Evolutionary conservation across 2,888 invertebrate species (phyloP), one percentile per base, ranked within the genome.

Genomic region (Incurvaria masculella): DNA sequence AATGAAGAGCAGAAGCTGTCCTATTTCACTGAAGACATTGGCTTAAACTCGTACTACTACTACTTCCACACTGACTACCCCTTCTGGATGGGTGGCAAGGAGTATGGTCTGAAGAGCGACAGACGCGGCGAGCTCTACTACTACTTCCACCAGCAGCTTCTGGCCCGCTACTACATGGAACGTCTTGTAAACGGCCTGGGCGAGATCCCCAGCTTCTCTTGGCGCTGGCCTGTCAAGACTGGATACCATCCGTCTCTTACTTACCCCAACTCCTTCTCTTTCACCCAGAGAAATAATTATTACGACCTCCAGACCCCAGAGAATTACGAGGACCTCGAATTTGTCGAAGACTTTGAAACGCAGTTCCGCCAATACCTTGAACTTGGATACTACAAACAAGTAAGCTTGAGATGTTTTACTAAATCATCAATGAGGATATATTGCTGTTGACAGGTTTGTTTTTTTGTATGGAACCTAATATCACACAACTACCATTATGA

Each of bases 11-110:
- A 80, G 58, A 80, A 75, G 50, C 56, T 88, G 49, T 73, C 82
- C 33, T 88, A 88, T 68, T 86, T 87, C 68, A 85, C 83, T 26
- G 87, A 88, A 61, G 88, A 88, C 59, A 72, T 88, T 55, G 87
- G 85, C 50, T 68, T 85, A 58, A 88, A 86, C 66, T 61, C 81
- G 1, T 86, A 78, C 68, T 87, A 88, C 72, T 83, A 80, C 66
- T 84, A 80, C 65, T 81, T 83, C 70, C 82, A 86, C 59, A 61
- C 78, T 52, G 78, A 82, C 49, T 79, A 79, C 59, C 85, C 87
- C 38, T 85, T 83, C 78, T 85, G 85, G 82, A 68, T 85, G 62
- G 72, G 76, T 44, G 78, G 80, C 47, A 68, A 80, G 20, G 69
- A 80, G 46, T 76, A 73, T 49, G 69, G 68, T 53, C 47, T 69